Percentiles rank a stretch among this genome's conserved stretches.
These are phyloP conservation scores for Phylloscopus trochilus DNA, from an alignment of 2,113 vertebrate species.

Conservation along the genomic window DNA sequence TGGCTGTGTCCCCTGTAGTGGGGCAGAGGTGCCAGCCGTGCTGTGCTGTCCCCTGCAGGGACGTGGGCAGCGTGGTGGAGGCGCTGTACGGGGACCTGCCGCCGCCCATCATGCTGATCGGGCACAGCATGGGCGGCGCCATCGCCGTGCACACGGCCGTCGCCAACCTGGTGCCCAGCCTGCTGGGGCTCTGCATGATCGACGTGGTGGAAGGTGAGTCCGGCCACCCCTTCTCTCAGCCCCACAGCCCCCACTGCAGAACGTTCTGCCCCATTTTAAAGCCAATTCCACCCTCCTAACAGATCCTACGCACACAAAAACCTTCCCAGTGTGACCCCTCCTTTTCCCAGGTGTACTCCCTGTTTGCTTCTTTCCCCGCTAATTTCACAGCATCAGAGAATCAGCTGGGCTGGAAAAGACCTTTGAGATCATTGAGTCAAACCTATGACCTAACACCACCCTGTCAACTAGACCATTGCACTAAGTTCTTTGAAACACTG, in stretches of 20 bases:
- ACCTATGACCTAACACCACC: background rate
- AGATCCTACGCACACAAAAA: background rate
- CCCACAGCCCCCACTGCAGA: background rate
- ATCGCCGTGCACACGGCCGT: conserved; percentile 92
- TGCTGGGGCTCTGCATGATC: conserved; percentile 95
- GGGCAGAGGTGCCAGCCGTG: accelerated
- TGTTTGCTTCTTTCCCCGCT: background rate
- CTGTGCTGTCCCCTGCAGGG: conserved; percentile 67
- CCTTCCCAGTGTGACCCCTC: background rate
- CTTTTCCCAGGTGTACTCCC: background rate
- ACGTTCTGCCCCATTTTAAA: background rate
- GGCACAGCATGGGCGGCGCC: conserved; percentile 98
- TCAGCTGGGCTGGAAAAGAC: background rate
- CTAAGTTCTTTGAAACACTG: background rate
- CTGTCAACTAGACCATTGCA: background rate
- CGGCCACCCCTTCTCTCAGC: background rate
- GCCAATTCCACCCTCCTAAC: background rate
- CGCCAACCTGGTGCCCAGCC: conserved; percentile 86
- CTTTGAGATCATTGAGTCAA: background rate
- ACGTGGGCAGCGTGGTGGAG: conserved; percentile 92
- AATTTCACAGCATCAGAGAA: background rate
- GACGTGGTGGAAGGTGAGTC: conserved; percentile 94
- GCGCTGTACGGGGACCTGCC: conserved; percentile 90
- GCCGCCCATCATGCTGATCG: conserved; percentile 94
- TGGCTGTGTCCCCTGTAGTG: too few species aligned